Evolutionary conservation across 2,113 vertebrate genomes (phyloP).

Genomic region (Bombycilla garrulus): DNA sequence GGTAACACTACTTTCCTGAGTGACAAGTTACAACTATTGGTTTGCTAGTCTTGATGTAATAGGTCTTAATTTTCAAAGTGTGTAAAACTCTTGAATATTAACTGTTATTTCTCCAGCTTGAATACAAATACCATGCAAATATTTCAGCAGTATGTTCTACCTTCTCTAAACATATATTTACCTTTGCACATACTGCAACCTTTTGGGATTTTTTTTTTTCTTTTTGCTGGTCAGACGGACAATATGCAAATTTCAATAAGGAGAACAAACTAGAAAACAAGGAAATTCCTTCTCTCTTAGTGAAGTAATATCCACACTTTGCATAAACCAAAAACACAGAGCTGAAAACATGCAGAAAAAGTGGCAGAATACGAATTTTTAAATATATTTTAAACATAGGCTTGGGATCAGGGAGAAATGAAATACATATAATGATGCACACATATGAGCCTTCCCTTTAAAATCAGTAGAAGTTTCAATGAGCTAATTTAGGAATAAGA

Average conservation of each 20-base stretch:
- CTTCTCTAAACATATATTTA: not conserved
- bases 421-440: not conserved
- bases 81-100: not conserved
- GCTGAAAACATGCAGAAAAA: not conserved
- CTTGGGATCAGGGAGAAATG: not conserved
- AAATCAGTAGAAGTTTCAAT: not conserved
- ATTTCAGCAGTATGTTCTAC: not conserved
- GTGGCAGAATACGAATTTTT: accelerated
- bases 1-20: not conserved
- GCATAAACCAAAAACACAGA: not conserved
- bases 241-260: not conserved
- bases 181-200: not conserved
- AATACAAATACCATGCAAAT: not conserved
- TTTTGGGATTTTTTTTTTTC: not conserved
- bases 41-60: not conserved
- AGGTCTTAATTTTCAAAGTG: accelerated
- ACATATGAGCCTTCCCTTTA: not conserved
- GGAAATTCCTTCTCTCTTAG: not conserved
- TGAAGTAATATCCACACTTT: not conserved
- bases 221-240: not conserved
- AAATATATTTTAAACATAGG: not conserved
- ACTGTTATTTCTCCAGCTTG: not conserved
- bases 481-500: not conserved
- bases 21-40: not conserved
- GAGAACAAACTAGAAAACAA: not conserved